Base-by-base conservation (phyloP, 2,888 invertebrate genomes). In the Apodemia hepburni region DNA sequence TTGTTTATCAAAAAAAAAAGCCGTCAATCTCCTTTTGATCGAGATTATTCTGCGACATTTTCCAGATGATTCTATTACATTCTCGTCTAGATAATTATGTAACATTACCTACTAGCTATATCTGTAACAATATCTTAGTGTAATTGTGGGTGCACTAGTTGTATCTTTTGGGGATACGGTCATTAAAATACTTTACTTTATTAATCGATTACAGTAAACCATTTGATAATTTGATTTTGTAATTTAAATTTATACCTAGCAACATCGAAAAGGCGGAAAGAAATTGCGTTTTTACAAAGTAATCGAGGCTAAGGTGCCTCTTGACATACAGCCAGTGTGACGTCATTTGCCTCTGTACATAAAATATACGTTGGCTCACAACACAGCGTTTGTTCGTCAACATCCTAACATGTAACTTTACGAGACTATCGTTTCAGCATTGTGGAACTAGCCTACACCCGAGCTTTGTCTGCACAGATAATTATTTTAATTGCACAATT, bases 241-340 rank as follows among this genome's bases (percentile, higher is more conserved):
- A 54, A 54, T 54, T 54, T 15, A 27, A 29, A 54, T 54, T 7
- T 54, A 29, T 29, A 54, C 54, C 54, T 54, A 54, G 54, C 12
- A 54, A 54, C 54, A 54, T 27, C 54, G 54, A 54, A 54, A 54
- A 54, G 54, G 54, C 54, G 27, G 54, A 27, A 54, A 54, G 54
- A 54, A 54, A 54, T 54, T 54, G 54, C 54, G 54, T 54, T 54
- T 54, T 54, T 54, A 54, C 54, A 54, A 54, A 54, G 54, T 54
- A 54, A 54, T 54, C 54, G 54, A 54, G 54, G 54, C 54, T 54
- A 54, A 54, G 54, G 54, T 54, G 54, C 22, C 54, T 54, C 54
- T 54, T 54, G 54, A 54, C 54, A 54, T 54, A 54, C 54, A 54
- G 54, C 54, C 54, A 54, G 29, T 22, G 54, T 54, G 54, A 54